Evolutionary conservation across 2,797 vertebrate species (phyloP).

Genomic region (Malacoraja senta): DNA sequence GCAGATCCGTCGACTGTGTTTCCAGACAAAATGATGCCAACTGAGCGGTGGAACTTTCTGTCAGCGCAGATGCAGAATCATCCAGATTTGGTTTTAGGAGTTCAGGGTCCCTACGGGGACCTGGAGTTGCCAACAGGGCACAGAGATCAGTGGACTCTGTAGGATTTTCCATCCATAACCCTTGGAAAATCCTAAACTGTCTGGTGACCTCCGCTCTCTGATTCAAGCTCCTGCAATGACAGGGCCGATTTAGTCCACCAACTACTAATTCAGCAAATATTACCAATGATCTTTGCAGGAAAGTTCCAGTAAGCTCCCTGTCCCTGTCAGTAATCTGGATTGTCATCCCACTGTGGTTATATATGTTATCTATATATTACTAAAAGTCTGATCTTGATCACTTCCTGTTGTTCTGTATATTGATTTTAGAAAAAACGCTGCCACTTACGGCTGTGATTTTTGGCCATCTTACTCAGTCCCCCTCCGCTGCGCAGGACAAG

Average conservation of each 20-base stretch:
- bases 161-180: not conserved
- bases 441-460: too few species aligned
- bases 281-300: not conserved
- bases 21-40: not conserved
- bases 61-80: not conserved
- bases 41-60: not conserved
- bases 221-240: not conserved
- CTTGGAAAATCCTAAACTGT: not conserved
- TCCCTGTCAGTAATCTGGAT: not conserved
- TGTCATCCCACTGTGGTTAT: too few species aligned
- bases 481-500: too few species aligned
- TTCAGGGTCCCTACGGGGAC: not conserved
- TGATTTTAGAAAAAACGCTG: too few species aligned
- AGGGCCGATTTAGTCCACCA: not conserved
- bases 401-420: too few species aligned
- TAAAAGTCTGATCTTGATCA: too few species aligned
- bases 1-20: not conserved
- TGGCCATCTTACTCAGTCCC: too few species aligned
- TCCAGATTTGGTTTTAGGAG: not conserved
- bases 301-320: not conserved
- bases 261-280: not conserved
- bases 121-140: not conserved
- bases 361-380: too few species aligned
- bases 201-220: not conserved
- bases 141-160: not conserved